Evolutionary conservation across 2,888 invertebrate genomes (phyloP).

Genomic region (Pardosa pseudoannulata): DNA sequence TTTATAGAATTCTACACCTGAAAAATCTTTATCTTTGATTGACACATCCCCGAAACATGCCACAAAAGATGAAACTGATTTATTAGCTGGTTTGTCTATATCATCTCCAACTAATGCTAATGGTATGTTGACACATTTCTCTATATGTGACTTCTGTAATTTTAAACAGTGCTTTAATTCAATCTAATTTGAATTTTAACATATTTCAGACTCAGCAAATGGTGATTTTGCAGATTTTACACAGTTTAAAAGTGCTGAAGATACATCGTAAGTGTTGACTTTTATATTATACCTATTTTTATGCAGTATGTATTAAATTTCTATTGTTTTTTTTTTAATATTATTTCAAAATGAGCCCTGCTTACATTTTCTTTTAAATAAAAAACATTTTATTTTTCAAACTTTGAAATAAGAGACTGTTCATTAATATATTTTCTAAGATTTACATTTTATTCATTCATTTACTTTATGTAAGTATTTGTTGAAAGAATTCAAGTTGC

Average conservation of each 20-base stretch:
- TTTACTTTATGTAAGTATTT: too few species aligned
- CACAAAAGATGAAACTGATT: constrained; percentile 37
- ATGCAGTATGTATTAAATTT: too few species aligned
- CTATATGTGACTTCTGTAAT: not conserved
- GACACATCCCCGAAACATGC: constrained; percentile 60
- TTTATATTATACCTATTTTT: too few species aligned
- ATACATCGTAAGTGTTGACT: constrained; percentile 39
- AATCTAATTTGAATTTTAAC: too few species aligned
- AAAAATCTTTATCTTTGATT: constrained; percentile 47
- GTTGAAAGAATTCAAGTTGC: too few species aligned
- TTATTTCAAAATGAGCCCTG: too few species aligned
- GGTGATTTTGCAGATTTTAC: constrained; percentile 90
- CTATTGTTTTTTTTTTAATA: too few species aligned
- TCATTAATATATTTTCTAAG: too few species aligned
- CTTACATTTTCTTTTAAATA: too few species aligned
- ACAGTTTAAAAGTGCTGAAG: constrained; percentile 81
- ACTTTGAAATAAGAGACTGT: too few species aligned
- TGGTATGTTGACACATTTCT: constrained; percentile 14
- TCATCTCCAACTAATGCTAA: constrained; percentile 41
- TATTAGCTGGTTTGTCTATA: constrained; percentile 47
- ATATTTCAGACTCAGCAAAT: constrained; percentile 74
- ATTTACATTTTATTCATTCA: too few species aligned
- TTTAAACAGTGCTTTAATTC: not conserved
- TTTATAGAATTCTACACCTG: constrained; percentile 60
- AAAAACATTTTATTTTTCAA: too few species aligned